A percentile compares a stretch with the other conserved stretches of the same genome.
phyloP scores from a whole-genome alignment of 2,888 invertebrate species.

The Diachrysia chrysitis region DNA sequence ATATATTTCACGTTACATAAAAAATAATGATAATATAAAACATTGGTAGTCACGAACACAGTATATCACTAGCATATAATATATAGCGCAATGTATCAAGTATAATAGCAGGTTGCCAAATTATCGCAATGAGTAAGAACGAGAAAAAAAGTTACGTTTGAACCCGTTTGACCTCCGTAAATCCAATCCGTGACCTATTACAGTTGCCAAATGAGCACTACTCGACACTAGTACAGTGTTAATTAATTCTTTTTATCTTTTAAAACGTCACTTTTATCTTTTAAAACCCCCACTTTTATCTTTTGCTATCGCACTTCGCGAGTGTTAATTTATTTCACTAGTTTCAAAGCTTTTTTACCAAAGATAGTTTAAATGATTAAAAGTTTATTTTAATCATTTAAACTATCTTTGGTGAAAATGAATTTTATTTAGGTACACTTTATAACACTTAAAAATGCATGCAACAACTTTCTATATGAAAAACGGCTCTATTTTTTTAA shows the following conservation, averaged over 20 bases:
- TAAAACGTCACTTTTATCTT: conserved; percentile 31
- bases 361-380: too few species aligned
- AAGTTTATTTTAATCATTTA: conserved; percentile 6
- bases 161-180: neutral
- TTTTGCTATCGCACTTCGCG: conserved; percentile 37
- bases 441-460: too few species aligned
- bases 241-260: conserved; percentile 48
- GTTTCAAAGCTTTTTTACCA: conserved; percentile 33
- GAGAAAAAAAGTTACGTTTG: neutral
- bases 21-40: too few species aligned
- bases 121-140: neutral
- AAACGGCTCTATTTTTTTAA: too few species aligned
- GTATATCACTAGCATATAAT: neutral
- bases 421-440: too few species aligned
- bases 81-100: neutral
- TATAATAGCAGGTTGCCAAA: neutral
- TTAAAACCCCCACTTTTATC: conserved; percentile 21
- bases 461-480: too few species aligned
- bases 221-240: conserved; percentile 20
- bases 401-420: neutral
- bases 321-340: conserved; percentile 42
- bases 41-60: too few species aligned
- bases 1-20: too few species aligned
- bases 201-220: conserved; percentile 47
- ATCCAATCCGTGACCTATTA: conserved; percentile 11